Conservation (phyloP, 2,113 vertebrate species). For the Nyctibius bracteatus region DNA sequence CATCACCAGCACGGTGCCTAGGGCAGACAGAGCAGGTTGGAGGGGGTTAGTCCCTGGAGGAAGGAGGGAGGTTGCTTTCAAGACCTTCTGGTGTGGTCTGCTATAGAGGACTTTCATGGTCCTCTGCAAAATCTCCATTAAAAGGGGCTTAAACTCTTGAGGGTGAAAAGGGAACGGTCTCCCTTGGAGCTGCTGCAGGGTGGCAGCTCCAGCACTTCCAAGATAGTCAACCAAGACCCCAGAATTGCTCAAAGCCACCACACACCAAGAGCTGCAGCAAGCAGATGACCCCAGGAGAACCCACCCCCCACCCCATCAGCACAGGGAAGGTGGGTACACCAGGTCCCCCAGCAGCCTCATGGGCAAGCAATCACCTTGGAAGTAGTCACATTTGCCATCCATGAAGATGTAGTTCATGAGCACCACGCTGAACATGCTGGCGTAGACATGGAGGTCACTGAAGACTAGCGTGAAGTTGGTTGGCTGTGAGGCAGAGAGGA, state of each 20-base stretch:
- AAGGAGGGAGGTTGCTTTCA: background rate
- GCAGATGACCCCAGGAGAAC: background rate
- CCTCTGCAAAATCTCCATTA: background rate
- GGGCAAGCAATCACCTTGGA: constrained; percentile 71
- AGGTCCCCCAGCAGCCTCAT: background rate
- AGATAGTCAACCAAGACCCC: background rate
- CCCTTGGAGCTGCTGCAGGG: background rate
- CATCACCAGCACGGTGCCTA: constrained; percentile 80
- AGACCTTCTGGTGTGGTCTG: background rate
- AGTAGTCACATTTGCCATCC: constrained; percentile 89
- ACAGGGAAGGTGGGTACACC: rapidly evolving
- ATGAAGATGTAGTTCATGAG: constrained; percentile 86
- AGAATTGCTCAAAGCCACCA: background rate
- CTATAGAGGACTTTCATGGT: rapidly evolving
- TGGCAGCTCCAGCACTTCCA: background rate
- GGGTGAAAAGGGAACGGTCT: rapidly evolving
- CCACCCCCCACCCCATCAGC: background rate
- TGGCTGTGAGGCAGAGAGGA: constrained; percentile 46
- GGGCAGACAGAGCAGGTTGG: background rate
- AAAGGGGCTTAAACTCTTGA: background rate
- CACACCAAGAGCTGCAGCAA: background rate
- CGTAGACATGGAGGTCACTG: constrained; percentile 79
- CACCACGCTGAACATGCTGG: constrained; percentile 88
- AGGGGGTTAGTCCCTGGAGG: background rate
- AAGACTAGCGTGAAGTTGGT: constrained; percentile 82